Evolutionary conservation across 1,140 invertebrate genomes (phyloP), one percentile per base, ranked within the genome.

Genomic region (Meloidogyne floridensis): DNA sequence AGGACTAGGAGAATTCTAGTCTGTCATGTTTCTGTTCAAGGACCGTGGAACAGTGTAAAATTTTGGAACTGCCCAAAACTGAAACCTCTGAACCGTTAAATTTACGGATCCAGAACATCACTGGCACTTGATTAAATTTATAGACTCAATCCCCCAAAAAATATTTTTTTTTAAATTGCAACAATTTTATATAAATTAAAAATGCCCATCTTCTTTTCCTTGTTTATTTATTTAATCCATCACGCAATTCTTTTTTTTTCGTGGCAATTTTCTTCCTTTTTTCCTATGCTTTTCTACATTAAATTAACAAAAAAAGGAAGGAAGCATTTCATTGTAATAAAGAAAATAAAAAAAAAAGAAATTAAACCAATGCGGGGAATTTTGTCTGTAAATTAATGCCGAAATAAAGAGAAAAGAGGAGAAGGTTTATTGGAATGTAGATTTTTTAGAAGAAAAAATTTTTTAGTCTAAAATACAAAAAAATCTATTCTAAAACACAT

Each of bases 181-280:
- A 65, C 59, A 65, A n/a, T 65, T 65, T 65, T 18, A n/a, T 65
- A 15, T n/a, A 65, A 65, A 15, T 13, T 13, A 73, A 73, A 73
- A 15, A 73, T 73, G 3, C n/a, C 7, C 51, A 15, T 18, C 13
- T n/a, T 1, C 2, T 42, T 42, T 80, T 77, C 8, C 59, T 53
- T 53, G n/a, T 6, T 77, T 13, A 69, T 71, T 77, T 77, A 18
- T 77, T 73, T 73, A 73, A 47, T 73, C 72, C 18, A 53, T 73
- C 42, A 73, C 4, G 51, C 51, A 73, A 73, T 47, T 47, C 32
- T 32, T 32, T 8, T 72, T 13, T 42, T 18, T 73, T 73, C 11
- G 11, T n/a, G 20, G 8, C 47, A 59, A 69, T 32, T 69, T 77
- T 59, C 11, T 42, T 20, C 56, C 54, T 69, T 69, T 59, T 69